A percentile compares a stretch with the other conserved stretches of the same genome.
phyloP scores from a whole-genome alignment of 2,888 invertebrate genomes.

The Bellardia bayeri region DNA sequence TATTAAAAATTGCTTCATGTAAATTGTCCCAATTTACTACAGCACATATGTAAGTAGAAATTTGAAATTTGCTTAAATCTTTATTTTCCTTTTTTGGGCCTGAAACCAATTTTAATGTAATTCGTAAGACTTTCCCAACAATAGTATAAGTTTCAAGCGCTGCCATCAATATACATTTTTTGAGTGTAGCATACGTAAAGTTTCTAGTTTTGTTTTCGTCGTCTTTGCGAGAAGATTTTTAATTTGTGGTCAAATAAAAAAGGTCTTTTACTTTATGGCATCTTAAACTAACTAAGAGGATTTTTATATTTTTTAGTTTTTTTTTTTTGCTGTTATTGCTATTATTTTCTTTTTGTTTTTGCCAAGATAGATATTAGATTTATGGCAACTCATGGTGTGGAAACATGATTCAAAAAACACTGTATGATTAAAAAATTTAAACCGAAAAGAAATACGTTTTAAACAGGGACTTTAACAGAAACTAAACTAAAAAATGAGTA shows the following conservation, averaged over 20 bases:
- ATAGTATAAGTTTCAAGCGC: too few relatives aligned
- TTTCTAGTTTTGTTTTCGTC: slow-evolving; percentile 29
- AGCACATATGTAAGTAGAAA: too few relatives aligned
- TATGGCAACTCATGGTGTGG: slow-evolving; percentile 77
- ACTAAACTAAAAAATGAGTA: slow-evolving; percentile 22
- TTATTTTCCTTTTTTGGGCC: too few relatives aligned
- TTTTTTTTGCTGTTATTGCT: slow-evolving; percentile 10
- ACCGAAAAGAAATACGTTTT: slow-evolving; percentile 42
- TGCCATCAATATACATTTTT: slow-evolving; percentile 11
- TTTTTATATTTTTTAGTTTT: slow-evolving; percentile 5
- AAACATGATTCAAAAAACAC: slow-evolving; percentile 74
- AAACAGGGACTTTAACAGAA: slow-evolving; percentile 33
- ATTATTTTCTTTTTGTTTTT: slow-evolving; percentile 26
- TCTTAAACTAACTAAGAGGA: slow-evolving; percentile 43
- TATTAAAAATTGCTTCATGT: too few relatives aligned
- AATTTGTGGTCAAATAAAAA: slow-evolving; percentile 58
- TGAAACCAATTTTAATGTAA: too few relatives aligned
- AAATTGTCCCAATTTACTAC: too few relatives aligned
- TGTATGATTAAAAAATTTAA: slow-evolving; percentile 65
- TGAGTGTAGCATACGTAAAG: slow-evolving; percentile 37
- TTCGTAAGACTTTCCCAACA: too few relatives aligned
- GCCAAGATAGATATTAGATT: slow-evolving; percentile 75
- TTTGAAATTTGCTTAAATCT: too few relatives aligned
- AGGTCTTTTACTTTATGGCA: slow-evolving; percentile 43
- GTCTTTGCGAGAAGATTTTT: slow-evolving; percentile 52